Evolutionary conservation across 2,113 vertebrate genomes (phyloP).

Genomic region (Acanthochromis polyacanthus): DNA sequence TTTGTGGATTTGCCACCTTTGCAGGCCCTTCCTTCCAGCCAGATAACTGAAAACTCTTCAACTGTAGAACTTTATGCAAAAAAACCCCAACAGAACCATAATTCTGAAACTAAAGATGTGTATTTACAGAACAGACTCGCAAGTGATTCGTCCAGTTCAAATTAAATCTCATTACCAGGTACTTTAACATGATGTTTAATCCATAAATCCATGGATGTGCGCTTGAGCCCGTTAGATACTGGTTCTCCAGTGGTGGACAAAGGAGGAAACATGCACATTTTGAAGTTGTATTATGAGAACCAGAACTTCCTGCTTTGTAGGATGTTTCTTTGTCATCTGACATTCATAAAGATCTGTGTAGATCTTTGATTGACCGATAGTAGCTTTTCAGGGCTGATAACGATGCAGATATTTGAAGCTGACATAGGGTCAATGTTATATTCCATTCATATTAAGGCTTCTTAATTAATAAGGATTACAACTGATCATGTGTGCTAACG

Average conservation of each 20-base stretch:
- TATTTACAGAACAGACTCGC: neutral
- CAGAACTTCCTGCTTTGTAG: no score
- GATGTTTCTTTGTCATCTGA: neutral
- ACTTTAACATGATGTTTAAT: slow-evolving; percentile 23
- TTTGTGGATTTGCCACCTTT: no score
- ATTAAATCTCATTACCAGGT: neutral
- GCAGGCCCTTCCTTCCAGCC: no score
- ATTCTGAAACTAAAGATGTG: neutral
- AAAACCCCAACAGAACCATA: neutral
- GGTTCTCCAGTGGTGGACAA: slow-evolving; percentile 2
- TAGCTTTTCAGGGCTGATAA: no score
- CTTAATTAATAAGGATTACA: no score
- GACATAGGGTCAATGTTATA: no score
- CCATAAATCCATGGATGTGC: slow-evolving; percentile 16
- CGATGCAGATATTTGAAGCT: no score
- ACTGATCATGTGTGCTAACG: no score
- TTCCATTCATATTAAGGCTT: no score
- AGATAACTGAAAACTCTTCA: neutral
- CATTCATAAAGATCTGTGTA: neutral
- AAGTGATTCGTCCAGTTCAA: neutral
- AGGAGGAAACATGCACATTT: neutral
- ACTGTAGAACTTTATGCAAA: neutral
- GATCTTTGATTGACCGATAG: no score
- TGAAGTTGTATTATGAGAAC: neutral
- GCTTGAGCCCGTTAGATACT: neutral